Percentiles rank a stretch among this genome's conserved stretches.
These are phyloP conservation scores for Caenorhabditis afra DNA, from an alignment of 2,888 invertebrate species.

Conservation along the genomic window DNA sequence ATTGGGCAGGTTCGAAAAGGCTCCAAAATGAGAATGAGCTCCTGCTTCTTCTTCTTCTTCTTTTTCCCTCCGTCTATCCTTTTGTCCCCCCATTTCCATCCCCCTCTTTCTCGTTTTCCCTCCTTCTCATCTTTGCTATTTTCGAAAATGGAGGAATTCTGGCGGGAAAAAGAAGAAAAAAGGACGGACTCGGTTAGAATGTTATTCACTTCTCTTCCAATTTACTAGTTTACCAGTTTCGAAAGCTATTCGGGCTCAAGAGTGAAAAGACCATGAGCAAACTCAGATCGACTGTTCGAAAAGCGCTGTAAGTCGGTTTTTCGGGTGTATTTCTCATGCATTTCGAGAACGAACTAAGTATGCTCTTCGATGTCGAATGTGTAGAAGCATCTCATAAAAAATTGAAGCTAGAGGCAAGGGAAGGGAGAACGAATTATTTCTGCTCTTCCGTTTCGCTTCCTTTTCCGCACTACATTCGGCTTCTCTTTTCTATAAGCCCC, in stretches of 20 bases:
- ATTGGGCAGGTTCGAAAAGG: slow-evolving; percentile 20
- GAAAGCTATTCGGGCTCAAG: too few species aligned
- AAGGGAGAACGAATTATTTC: slow-evolving; percentile 30
- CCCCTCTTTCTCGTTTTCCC: too few species aligned
- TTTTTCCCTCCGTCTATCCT: too few species aligned
- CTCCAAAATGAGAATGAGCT: slow-evolving; percentile 14
- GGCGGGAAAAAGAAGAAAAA: background rate
- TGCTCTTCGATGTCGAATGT: too few species aligned
- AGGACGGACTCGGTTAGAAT: background rate
- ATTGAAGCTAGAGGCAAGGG: slow-evolving; percentile 22
- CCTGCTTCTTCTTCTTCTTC: slow-evolving; percentile 9
- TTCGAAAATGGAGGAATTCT: background rate
- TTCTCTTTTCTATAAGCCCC: slow-evolving; percentile 18
- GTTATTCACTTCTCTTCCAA: background rate
- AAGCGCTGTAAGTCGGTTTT: slow-evolving; percentile 16
- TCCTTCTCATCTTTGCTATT: slow-evolving; percentile 17
- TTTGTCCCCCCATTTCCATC: too few species aligned
- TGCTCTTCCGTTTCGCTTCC: slow-evolving; percentile 41
- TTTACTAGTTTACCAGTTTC: slow-evolving; percentile 1
- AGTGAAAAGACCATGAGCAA: background rate
- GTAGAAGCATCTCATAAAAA: slow-evolving; percentile 43
- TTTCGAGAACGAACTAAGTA: slow-evolving; percentile 1
- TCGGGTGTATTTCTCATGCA: background rate
- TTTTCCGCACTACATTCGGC: slow-evolving; percentile 33
- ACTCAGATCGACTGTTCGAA: slow-evolving; percentile 22